Evolutionary conservation across 1,140 invertebrate species (phyloP), one percentile per base, ranked within the genome.

Genomic region (Macrosteles quadrilineatus): DNA sequence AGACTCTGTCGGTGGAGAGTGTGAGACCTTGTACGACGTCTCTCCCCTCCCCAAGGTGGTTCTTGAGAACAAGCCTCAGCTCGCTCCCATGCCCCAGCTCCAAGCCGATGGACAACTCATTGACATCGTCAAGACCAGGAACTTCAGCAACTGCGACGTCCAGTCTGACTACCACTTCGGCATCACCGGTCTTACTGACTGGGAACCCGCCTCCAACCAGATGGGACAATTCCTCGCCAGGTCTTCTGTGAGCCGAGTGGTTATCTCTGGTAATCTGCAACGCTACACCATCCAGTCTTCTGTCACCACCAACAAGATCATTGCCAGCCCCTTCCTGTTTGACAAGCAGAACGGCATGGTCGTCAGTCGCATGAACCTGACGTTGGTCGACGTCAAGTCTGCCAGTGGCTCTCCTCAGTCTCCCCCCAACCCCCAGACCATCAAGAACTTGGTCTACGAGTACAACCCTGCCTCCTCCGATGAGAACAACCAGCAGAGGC

Each of bases 11-110:
- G 84, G 83, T 73, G 90, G 90, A 50, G 84, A 85, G 76, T 89
- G 86, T 75, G 86, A 90, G 76, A 88, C 87, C 11, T 70, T 85
- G 0, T 91, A 91, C 78, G 84, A 88, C 25, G 84, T 91, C 9
- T 81, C 82, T 14, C 85, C 84, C 1, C 78, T 88, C 30, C 79
- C 85, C 1, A 76, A 84, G 23, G 82, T 84, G 70, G 77, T 83
- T 73, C 17, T 82, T 1, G 72, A 80, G 57, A 50, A 66, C 19
- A 75, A 82, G 53, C 84, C 84, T 3, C 80, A 86, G 75, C 78
- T 87, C 31, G 81, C 78, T 1, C 86, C 86, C 3, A 77, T 84
- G 27, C 80, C 80, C 0, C 43, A 76, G 27, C 68, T 76, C 12
- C 63, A 80, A 0, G 77, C 79, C 12, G 80, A 87, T 1, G 84